Conservation (phyloP, 2,113 vertebrate genomes). For the Mustela lutreola region DNA sequence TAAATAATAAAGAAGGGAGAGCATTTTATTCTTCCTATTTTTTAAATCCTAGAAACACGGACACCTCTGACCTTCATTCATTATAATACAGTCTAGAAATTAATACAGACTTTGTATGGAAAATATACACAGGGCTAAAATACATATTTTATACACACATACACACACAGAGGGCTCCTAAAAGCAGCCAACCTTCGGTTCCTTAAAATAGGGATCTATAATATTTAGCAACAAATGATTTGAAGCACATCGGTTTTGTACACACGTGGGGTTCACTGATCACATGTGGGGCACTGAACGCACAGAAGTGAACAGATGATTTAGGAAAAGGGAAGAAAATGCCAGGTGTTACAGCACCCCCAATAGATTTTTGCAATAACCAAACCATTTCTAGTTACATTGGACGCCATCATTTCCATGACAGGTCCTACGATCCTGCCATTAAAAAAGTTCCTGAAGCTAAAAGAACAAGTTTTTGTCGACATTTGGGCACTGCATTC, state of each 20-base stretch:
- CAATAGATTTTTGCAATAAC: background rate
- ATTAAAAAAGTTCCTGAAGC: background rate
- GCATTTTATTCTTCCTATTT: background rate
- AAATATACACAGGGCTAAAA: background rate
- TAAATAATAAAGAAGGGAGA: background rate
- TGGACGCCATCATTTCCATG: background rate
- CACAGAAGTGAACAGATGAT: background rate
- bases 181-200: background rate
- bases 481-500: background rate
- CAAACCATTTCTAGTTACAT: background rate
- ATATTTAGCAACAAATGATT: accelerated
- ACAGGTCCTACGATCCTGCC: background rate
- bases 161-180: background rate
- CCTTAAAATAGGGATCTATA: background rate
- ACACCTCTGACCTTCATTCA: background rate
- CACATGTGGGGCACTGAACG: accelerated
- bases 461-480: background rate
- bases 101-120: background rate
- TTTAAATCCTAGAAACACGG: background rate
- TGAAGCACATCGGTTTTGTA: background rate
- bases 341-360: no score
- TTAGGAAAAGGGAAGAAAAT: background rate
- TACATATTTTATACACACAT: background rate
- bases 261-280: background rate
- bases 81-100: background rate